Conservation (phyloP, 2,888 invertebrate species). For the Drosophila quinaria region DNA sequence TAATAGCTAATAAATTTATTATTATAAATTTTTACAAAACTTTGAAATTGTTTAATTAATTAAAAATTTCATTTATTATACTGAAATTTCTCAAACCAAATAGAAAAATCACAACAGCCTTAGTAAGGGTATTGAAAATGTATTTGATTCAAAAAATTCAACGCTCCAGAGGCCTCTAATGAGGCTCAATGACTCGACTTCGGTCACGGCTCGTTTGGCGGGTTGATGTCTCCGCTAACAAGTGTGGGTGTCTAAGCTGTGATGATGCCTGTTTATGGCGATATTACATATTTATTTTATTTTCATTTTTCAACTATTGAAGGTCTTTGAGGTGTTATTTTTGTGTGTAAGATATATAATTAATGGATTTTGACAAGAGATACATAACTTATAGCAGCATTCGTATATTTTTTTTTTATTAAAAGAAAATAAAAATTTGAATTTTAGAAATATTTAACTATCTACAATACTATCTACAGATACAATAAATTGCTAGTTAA, state of each 20-base stretch:
- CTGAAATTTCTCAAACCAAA: not conserved
- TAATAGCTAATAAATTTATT: no score
- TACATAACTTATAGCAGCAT: not conserved
- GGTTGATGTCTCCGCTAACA: constrained; percentile 48
- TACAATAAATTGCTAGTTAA: constrained; percentile 4
- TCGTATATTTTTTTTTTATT: not conserved
- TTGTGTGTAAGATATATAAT: constrained; percentile 14
- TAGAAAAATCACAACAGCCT: not conserved
- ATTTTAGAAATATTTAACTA: not conserved
- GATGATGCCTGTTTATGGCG: constrained; percentile 37
- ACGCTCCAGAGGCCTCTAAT: constrained; percentile 29
- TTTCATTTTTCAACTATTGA: constrained; percentile 21
- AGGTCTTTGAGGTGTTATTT: constrained; percentile 39
- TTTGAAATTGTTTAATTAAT: no score
- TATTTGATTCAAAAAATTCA: constrained; percentile 4
- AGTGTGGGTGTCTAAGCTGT: constrained; percentile 55
- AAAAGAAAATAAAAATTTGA: not conserved
- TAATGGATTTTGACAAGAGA: constrained; percentile 3
- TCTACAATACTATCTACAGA: not conserved
- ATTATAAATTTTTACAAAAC: no score
- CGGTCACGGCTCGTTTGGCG: constrained; percentile 31
- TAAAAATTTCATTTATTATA: not conserved
- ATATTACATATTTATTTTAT: not conserved
- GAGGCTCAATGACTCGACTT: constrained; percentile 42
- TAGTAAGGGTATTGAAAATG: not conserved